Conservation (phyloP, 2,113 vertebrate genomes). For the Poeciliopsis retropinna region DNA sequence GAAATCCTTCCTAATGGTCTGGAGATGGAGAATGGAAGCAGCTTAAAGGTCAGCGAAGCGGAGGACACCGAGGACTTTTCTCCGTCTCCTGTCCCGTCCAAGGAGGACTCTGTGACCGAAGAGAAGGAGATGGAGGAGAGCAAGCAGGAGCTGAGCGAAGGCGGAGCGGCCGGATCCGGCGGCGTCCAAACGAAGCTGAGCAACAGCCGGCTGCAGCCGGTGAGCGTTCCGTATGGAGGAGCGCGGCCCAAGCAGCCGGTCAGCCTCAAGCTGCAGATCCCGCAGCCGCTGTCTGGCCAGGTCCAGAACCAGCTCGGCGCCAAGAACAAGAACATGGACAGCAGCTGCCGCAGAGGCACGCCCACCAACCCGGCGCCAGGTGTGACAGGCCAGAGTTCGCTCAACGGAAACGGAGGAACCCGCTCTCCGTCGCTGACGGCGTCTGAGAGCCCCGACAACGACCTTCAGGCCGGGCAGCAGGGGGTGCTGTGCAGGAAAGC, state of each 20-base stretch:
- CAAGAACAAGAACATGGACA: conserved; percentile 93
- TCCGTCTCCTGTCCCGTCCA: conserved; percentile 87
- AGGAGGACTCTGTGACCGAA: conserved; percentile 97
- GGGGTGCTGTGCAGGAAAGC: conserved; percentile 84
- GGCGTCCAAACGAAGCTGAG: conserved; percentile 71
- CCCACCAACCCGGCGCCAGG: conserved; percentile 30
- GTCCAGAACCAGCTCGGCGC: conserved; percentile 88
- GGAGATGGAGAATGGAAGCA: conserved; percentile 33
- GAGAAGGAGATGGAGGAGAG: conserved; percentile 99
- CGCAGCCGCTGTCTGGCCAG: conserved; percentile 88
- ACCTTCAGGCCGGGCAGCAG: conserved; percentile 92
- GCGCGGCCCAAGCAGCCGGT: conserved; percentile 96
- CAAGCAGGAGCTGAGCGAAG: conserved; percentile 91
- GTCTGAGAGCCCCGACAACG: conserved; percentile 93
- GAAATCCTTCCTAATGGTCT: conserved; percentile 70
- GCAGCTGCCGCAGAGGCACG: conserved; percentile 63
- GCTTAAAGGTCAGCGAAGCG: conserved; percentile 15
- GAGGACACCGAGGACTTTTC: conserved; percentile 59
- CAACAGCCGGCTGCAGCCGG: conserved; percentile 81
- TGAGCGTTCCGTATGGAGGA: conserved; percentile 93
- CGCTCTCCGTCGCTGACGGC: conserved; percentile 73
- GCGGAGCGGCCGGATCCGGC: conserved; percentile 80
- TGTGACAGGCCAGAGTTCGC: conserved; percentile 64
- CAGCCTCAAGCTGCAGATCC: conserved; percentile 94
- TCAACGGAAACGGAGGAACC: conserved; percentile 79